Evolutionary conservation across 1,140 invertebrate species (phyloP).

Genomic region (Aphelenchoides avenae): DNA sequence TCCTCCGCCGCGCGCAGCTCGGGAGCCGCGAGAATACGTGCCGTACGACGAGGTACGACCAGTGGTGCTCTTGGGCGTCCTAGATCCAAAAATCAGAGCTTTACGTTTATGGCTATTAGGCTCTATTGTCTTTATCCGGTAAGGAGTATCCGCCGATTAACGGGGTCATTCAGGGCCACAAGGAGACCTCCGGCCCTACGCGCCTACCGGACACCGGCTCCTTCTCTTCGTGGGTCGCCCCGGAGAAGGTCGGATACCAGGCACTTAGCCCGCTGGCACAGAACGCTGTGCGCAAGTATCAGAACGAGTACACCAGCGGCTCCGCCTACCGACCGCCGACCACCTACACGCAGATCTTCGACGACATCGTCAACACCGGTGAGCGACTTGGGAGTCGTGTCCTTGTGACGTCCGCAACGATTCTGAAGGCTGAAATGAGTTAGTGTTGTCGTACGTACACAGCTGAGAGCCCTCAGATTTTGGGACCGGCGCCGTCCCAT

Average conservation of each 20-base stretch:
- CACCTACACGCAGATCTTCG: conserved; percentile 53
- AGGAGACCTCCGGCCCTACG: conserved; percentile 42
- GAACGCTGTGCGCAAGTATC: conserved; percentile 47
- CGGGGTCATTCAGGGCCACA: conserved; percentile 35
- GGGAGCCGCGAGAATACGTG: conserved; percentile 44
- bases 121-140: background rate
- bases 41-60: conserved; percentile 50
- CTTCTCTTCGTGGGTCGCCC: conserved; percentile 53
- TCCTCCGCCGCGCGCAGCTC: conserved; percentile 34
- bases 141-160: background rate
- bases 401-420: background rate
- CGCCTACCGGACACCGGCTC: conserved; percentile 47
- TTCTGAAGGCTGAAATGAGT: background rate
- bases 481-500: too few species aligned
- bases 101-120: background rate
- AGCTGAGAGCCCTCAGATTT: background rate
- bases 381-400: too few species aligned
- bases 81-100: background rate
- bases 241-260: conserved; percentile 51
- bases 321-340: conserved; percentile 32
- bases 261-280: conserved; percentile 55
- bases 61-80: background rate
- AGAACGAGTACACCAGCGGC: conserved; percentile 50
- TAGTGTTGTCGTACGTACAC: too few species aligned
- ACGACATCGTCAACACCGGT: conserved; percentile 52